A percentile compares a stretch with the other conserved stretches of the same genome.
phyloP scores from a whole-genome alignment of 2,888 invertebrate species.

The Plagiodera versicolora region DNA sequence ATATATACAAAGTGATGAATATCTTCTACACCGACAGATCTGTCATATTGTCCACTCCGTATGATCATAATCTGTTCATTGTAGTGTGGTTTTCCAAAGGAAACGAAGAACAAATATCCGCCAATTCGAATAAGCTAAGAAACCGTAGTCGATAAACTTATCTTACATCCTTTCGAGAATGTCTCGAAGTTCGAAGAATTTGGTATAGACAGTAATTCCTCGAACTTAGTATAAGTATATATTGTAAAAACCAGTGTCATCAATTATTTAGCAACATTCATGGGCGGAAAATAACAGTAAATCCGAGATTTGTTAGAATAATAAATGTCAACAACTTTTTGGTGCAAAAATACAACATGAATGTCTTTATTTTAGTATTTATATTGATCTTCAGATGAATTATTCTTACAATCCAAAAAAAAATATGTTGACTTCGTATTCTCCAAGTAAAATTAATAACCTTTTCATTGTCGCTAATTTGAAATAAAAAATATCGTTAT shows the following conservation, averaged over 20 bases:
- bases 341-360: too few species aligned
- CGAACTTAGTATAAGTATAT: not conserved
- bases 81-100: not conserved
- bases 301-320: not conserved
- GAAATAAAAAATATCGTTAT: too few species aligned
- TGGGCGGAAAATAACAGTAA: not conserved
- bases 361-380: too few species aligned
- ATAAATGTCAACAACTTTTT: too few species aligned
- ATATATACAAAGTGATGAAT: too few species aligned
- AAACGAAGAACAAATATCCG: not conserved
- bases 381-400: too few species aligned
- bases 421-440: too few species aligned
- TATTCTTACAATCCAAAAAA: too few species aligned
- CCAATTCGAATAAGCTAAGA: not conserved
- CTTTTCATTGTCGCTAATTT: too few species aligned
- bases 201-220: not conserved
- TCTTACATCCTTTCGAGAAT: not conserved
- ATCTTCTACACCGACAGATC: too few species aligned
- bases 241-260: not conserved
- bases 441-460: too few species aligned
- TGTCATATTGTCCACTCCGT: too few species aligned
- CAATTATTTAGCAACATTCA: not conserved
- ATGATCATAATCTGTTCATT: not conserved
- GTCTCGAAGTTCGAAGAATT: not conserved
- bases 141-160: not conserved